Percentiles rank a stretch among this genome's conserved stretches.
These are phyloP conservation scores for Petromus typicus DNA, from an alignment of 2,113 vertebrate genomes.

Conservation along the genomic window DNA sequence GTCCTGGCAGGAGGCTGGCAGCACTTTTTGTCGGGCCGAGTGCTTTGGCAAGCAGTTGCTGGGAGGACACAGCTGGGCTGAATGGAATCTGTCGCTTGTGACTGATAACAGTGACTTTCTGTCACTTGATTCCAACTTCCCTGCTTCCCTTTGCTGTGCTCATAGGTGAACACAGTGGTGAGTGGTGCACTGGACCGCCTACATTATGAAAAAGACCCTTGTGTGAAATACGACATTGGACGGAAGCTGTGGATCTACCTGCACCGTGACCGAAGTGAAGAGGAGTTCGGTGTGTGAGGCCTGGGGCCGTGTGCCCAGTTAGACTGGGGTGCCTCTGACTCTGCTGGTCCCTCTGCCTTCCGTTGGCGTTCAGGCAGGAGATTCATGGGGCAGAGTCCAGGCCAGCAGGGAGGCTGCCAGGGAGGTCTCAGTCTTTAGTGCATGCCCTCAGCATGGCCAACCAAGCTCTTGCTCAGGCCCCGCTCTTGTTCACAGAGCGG, in stretches of 20 bases:
- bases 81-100: not conserved
- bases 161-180: slow-evolving; percentile 97
- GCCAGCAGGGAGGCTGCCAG: not conserved
- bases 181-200: slow-evolving; percentile 97
- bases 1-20: not conserved
- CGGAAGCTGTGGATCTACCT: slow-evolving; percentile 99
- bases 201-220: slow-evolving; percentile 99
- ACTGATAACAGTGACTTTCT: not conserved
- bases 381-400: not conserved
- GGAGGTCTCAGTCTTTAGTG: not conserved
- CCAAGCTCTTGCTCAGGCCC: not conserved
- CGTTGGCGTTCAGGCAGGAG: not conserved
- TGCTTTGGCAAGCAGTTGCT: not conserved
- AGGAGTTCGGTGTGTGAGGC: slow-evolving; percentile 94
- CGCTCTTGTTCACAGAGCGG: slow-evolving; percentile 89
- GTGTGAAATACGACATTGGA: slow-evolving; percentile 98
- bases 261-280: slow-evolving; percentile 95
- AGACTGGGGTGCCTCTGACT: not conserved
- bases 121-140: not conserved
- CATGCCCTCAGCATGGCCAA: not conserved
- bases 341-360: not conserved
- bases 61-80: not conserved
- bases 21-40: not conserved
- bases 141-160: not conserved
- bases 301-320: not conserved